Percentiles rank a stretch among this genome's conserved stretches.
Evolutionary conservation across 1,140 invertebrate genomes (phyloP).

Genomic region (Stenopsyche tienmushanensis): DNA sequence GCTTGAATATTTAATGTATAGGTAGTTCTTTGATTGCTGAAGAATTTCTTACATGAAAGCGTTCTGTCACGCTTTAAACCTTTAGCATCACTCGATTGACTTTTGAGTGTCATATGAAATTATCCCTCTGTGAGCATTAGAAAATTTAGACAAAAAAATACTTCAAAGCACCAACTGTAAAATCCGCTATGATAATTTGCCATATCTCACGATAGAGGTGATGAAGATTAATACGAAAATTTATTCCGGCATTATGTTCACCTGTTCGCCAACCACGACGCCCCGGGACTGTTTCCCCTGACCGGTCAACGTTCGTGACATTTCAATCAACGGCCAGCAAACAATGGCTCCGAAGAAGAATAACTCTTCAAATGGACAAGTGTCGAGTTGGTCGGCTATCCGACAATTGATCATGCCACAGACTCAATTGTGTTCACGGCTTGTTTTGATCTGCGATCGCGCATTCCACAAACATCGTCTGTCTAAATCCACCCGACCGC

Average conservation of each 20-base stretch:
- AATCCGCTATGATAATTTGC: too few species aligned
- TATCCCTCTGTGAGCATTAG: too few species aligned
- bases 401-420: background rate
- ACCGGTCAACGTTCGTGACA: constrained; percentile 34
- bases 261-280: background rate
- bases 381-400: constrained; percentile 5
- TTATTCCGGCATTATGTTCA: background rate
- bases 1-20: too few species aligned
- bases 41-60: too few species aligned
- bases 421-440: constrained; percentile 7
- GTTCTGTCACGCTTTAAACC: too few species aligned
- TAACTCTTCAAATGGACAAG: constrained; percentile 7
- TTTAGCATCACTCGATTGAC: too few species aligned
- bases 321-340: constrained; percentile 34
- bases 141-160: too few species aligned
- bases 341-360: constrained; percentile 13
- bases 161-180: too few species aligned
- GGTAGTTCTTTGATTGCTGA: too few species aligned
- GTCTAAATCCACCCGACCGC: background rate
- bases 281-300: background rate
- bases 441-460: constrained; percentile 8
- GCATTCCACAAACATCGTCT: background rate
- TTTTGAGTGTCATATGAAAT: too few species aligned
- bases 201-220: background rate
- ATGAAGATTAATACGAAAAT: background rate